These are phyloP conservation scores for Amblyraja radiata DNA, from an alignment of 2,797 vertebrate genomes.

Conservation along the genomic window DNA sequence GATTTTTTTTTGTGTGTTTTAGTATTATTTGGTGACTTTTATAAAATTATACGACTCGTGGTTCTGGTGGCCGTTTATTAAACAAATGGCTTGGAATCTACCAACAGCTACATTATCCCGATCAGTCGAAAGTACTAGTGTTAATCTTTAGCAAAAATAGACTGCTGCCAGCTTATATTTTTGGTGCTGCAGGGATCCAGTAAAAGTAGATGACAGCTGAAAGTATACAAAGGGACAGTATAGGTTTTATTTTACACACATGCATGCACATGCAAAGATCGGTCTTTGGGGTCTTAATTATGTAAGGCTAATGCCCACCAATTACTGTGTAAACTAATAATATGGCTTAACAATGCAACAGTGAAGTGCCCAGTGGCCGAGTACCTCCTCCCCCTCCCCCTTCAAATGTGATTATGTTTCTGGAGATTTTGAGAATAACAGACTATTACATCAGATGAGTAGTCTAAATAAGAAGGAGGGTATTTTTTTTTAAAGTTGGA, in stretches of 20 bases:
- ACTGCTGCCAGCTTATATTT: neutral
- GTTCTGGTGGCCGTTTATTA: neutral
- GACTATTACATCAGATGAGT: slow-evolving; percentile 31
- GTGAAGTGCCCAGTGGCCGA: slow-evolving; percentile 15
- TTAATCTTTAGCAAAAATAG: slow-evolving; percentile 2
- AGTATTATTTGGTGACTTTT: neutral
- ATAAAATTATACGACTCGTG: neutral
- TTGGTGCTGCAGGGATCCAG: neutral
- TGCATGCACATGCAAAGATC: slow-evolving; percentile 24
- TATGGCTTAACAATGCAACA: slow-evolving; percentile 8
- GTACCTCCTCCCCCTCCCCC: neutral
- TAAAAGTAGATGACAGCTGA: slow-evolving; percentile 17
- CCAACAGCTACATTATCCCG: neutral
- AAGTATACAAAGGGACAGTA: slow-evolving; percentile 6
- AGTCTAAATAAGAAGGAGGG: neutral
- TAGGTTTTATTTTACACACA: slow-evolving; percentile 3
- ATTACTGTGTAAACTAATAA: slow-evolving; percentile 31
- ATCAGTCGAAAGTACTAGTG: neutral
- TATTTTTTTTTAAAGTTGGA: neutral
- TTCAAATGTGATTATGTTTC: slow-evolving; percentile 33
- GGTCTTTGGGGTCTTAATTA: slow-evolving; percentile 22
- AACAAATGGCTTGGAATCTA: too few relatives aligned
- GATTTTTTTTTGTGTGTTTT: neutral
- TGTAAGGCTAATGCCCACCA: slow-evolving; percentile 16
- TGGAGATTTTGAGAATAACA: slow-evolving; percentile 35